A percentile compares a stretch with the other conserved stretches of the same genome.
phyloP scores from a whole-genome alignment of 1,140 invertebrate species.

The Heterodera carotae region DNA sequence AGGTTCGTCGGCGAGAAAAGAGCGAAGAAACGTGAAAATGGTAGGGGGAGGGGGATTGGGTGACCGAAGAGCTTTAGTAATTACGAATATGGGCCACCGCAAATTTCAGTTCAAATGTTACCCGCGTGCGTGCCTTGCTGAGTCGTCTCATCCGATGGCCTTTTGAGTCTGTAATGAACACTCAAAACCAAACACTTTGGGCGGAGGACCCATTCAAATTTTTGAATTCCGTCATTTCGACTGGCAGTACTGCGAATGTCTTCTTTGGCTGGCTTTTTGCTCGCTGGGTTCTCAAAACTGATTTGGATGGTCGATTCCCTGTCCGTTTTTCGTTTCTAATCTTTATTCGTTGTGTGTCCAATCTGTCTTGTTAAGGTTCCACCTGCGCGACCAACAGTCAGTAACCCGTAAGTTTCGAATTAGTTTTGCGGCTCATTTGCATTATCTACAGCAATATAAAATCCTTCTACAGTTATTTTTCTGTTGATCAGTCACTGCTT shows the following conservation, averaged over 20 bases:
- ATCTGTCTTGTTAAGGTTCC: not conserved
- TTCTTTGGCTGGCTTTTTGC: conserved; percentile 35
- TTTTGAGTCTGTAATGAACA: not conserved
- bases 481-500: conserved; percentile 28
- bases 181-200: not conserved
- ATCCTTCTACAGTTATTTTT: not conserved
- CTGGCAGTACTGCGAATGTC: not conserved
- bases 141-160: conserved; percentile 26
- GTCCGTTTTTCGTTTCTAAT: not conserved
- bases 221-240: conserved; percentile 1
- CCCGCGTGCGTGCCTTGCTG: conserved; percentile 24
- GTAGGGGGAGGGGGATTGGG: too few species aligned
- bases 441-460: not conserved
- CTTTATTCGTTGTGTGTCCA: not conserved
- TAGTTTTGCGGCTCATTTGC: not conserved
- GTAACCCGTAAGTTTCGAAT: conserved; percentile 38
- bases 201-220: conserved; percentile 10
- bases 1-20: conserved; percentile 15
- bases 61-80: not conserved
- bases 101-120: conserved; percentile 38
- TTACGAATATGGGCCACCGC: not conserved
- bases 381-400: conserved; percentile 32
- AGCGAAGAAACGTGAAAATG: too few species aligned
- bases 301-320: conserved; percentile 38
- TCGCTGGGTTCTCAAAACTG: conserved; percentile 38